Base-by-base conservation (phyloP, 1,140 invertebrate species). In the Aphelenchoides fujianensis region DNA sequence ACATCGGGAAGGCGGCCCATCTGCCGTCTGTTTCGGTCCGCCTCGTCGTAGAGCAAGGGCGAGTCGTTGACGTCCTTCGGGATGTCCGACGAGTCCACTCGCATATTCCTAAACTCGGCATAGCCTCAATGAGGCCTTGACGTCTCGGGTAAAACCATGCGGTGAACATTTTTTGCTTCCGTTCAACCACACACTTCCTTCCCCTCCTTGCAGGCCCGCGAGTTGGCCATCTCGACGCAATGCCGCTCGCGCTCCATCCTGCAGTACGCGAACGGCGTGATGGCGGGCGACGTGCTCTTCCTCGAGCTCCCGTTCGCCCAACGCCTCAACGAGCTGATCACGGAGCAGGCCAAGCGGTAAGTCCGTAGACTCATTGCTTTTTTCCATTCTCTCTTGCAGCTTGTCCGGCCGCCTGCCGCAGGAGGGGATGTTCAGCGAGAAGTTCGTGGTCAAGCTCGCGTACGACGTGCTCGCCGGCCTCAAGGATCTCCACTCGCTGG, bases 31-130 rank as follows among this genome's bases (percentile, higher is more conserved):
- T 48, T 48, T 48, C 41, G 41, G 41, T 48, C 41, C 41, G 41
- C 41, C 41, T 48, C 23, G 41, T 48, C 41, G 41, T 48, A 48
- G 23, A 48, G 41, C 41, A 48, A 23, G 23, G 41, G 23, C 23
- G 12, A 48, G 23, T 48, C 23, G 41, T 48, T 48, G 41, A 48
- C 41, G 41, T 48, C 23, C 23, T 23, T 48, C 23, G 12, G 41
- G 41, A 48, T 48, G 41, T 48, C 41, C 41, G 41, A 48, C 23
- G 12, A 23, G 23, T 23, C 41, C 12, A 12, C 23, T 48, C 41
- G 41, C 41, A 48, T 48, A 48, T 48, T 48, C 41, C 41, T 48
- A n/a, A n/a, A n/a, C n/a, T n/a, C n/a, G n/a, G n/a, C n/a, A n/a
- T n/a, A n/a, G n/a, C n/a, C n/a, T n/a, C n/a, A n/a, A n/a, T n/a